Evolutionary conservation across 2,888 invertebrate genomes (phyloP).

Genomic region (Trichopoda pennipes): DNA sequence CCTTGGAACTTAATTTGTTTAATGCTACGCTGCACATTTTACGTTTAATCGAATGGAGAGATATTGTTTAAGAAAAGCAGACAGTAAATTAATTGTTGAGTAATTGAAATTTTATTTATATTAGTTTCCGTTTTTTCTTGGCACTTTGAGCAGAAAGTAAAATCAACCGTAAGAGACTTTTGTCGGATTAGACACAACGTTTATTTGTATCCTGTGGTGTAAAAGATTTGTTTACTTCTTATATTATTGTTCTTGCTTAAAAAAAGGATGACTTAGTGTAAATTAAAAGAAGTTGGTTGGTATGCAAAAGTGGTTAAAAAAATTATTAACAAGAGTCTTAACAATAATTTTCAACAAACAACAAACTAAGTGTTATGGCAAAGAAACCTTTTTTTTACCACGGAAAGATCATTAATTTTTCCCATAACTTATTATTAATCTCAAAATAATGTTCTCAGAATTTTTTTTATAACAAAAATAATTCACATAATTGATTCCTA

Average conservation of each 20-base stretch:
- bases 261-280: not conserved
- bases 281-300: not conserved
- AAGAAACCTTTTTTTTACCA: no score
- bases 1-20: conserved; percentile 39
- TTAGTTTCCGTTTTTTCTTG: conserved; percentile 75
- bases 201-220: conserved; percentile 65
- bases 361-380: no score
- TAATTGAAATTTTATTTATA: conserved; percentile 82
- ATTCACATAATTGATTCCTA: no score
- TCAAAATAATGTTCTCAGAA: no score
- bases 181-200: conserved; percentile 61
- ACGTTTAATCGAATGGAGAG: conserved; percentile 34
- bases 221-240: conserved; percentile 55
- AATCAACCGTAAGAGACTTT: conserved; percentile 64
- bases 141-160: conserved; percentile 21
- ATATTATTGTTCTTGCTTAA: conserved; percentile 2
- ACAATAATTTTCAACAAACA: no score
- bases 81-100: conserved; percentile 81
- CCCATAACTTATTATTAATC: no score
- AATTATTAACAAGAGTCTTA: no score
- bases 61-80: conserved; percentile 60
- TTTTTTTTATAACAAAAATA: no score
- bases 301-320: no score
- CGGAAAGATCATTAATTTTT: no score
- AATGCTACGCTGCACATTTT: conserved; percentile 54